These are phyloP conservation scores for Eucera pruinosa DNA, from an alignment of 2,888 invertebrate genomes.

Conservation along the genomic window DNA sequence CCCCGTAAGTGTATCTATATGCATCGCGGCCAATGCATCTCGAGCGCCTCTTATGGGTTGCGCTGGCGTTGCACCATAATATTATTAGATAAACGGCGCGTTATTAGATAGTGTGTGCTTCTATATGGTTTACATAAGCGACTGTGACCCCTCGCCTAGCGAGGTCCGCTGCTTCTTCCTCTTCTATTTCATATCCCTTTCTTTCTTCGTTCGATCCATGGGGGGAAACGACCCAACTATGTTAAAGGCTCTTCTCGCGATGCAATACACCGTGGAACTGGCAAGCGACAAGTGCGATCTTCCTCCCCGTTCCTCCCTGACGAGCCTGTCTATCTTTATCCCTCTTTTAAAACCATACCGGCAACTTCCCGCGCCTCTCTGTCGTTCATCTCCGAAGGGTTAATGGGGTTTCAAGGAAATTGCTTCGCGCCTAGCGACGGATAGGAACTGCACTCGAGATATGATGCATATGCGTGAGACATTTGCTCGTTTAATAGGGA, in stretches of 20 bases:
- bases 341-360: conserved; percentile 44
- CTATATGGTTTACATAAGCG: conserved; percentile 79
- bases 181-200: not conserved
- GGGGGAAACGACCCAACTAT: conserved; percentile 17
- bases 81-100: conserved; percentile 80
- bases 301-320: conserved; percentile 24
- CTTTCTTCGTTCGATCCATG: conserved; percentile 28
- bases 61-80: conserved; percentile 77
- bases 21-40: conserved; percentile 68
- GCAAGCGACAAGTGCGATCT: conserved; percentile 76
- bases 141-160: conserved; percentile 74
- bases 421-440: conserved; percentile 75
- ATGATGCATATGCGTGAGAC: not conserved
- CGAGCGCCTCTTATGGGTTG: conserved; percentile 72
- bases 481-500: not conserved
- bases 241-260: conserved; percentile 30
- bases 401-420: conserved; percentile 81
- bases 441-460: conserved; percentile 29
- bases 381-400: conserved; percentile 78
- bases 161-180: conserved; percentile 33
- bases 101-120: conserved; percentile 75
- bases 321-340: conserved; percentile 49
- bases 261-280: conserved; percentile 56
- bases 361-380: conserved; percentile 59
- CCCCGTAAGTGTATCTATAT: conserved; percentile 56